phyloP scores from a whole-genome alignment of 2,113 vertebrate species.

The Euleptes europaea region DNA sequence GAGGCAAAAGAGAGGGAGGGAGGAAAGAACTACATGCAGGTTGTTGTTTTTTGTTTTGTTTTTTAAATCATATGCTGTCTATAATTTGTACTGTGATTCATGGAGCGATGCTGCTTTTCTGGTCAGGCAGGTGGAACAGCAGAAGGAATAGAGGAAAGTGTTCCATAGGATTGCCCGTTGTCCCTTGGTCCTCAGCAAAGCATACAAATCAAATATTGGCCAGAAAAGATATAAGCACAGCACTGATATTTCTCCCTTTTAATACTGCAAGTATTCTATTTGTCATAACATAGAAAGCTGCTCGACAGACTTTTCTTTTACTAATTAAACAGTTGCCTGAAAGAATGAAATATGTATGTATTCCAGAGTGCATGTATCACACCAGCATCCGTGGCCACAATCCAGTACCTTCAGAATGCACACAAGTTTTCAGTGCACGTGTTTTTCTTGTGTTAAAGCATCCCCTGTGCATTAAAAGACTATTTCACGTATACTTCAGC shows the following conservation, averaged over 20 bases:
- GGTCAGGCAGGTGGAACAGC: no score
- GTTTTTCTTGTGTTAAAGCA: background rate
- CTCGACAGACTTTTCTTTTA: background rate
- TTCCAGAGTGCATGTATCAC: no score
- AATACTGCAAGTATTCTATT: background rate
- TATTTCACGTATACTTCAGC: background rate
- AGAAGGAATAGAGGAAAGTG: background rate
- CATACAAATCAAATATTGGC: background rate
- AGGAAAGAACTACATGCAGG: background rate
- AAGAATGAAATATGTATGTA: no score
- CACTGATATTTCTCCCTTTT: background rate
- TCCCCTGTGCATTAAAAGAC: background rate
- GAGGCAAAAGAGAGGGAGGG: background rate
- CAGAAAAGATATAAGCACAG: background rate
- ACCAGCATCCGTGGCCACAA: no score
- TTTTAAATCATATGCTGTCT: background rate
- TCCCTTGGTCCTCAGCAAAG: background rate
- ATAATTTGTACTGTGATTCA: background rate
- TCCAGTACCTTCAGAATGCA: no score
- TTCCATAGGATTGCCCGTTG: background rate
- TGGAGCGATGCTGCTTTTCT: background rate
- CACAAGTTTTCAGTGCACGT: background rate
- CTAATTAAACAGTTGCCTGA: background rate
- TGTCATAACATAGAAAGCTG: background rate
- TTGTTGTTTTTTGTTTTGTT: no score